Conservation (phyloP, 2,888 invertebrate genomes). For the Erynnis tages region DNA sequence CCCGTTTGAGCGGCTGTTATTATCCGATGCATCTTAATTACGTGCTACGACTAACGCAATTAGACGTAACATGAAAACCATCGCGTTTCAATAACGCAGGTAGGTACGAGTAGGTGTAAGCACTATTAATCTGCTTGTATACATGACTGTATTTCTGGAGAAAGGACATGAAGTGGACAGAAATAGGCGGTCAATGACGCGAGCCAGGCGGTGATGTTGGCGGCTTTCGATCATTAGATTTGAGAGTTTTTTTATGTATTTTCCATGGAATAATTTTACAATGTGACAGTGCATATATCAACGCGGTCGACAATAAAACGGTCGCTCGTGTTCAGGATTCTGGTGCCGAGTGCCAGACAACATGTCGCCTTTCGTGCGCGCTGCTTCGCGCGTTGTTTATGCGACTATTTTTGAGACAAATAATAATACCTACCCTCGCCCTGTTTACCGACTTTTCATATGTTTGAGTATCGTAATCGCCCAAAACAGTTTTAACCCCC, state of each 20-base stretch:
- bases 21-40: neutral
- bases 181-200: conserved; percentile 71
- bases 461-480: neutral
- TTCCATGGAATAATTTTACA: conserved; percentile 28
- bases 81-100: conserved; percentile 2
- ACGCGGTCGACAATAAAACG: conserved; percentile 27
- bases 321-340: conserved; percentile 17
- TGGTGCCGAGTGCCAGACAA: conserved; percentile 46
- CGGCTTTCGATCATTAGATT: conserved; percentile 30
- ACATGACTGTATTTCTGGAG: conserved; percentile 54
- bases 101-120: conserved; percentile 32
- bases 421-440: neutral
- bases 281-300: conserved; percentile 29
- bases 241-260: conserved; percentile 21
- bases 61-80: conserved; percentile 8
- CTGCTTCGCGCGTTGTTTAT: conserved; percentile 33
- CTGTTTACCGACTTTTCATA: neutral
- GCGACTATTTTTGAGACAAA: conserved; percentile 21
- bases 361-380: conserved; percentile 49
- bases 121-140: conserved; percentile 33
- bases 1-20: neutral
- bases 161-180: conserved; percentile 58
- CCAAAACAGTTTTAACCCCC: neutral
- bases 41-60: neutral
- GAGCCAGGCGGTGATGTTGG: conserved; percentile 36